Percentiles rank a stretch among this genome's conserved stretches.
phyloP scores from a whole-genome alignment of 1,140 invertebrate species.

The Scaptodrosophila lebanonensis region DNA sequence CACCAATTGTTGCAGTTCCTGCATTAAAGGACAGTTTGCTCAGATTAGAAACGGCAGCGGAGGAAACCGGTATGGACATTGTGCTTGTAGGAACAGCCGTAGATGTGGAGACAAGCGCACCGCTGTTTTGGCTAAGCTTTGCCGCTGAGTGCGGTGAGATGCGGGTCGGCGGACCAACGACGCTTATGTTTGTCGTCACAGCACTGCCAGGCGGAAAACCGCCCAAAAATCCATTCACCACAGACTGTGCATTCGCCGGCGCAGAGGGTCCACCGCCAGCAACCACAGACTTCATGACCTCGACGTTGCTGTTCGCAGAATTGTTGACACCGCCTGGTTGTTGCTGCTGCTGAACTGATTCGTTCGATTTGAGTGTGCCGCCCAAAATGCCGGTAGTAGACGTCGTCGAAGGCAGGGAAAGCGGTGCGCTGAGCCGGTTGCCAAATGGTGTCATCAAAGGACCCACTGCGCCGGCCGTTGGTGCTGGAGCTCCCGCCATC shows the following conservation, averaged over 20 bases:
- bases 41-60: conserved; percentile 1
- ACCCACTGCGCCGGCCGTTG: neutral
- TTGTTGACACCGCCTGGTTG: conserved; percentile 48
- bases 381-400: neutral
- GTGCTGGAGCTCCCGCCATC: conserved; percentile 5
- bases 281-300: no score
- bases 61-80: conserved; percentile 26
- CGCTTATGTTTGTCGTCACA: conserved; percentile 13
- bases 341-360: conserved; percentile 21
- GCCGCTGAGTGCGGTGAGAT: conserved; percentile 33
- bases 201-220: conserved; percentile 30
- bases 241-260: conserved; percentile 4
- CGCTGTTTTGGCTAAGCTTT: conserved; percentile 24
- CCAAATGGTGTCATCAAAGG: no score
- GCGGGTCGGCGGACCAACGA: conserved; percentile 22
- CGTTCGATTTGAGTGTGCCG: neutral
- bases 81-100: conserved; percentile 23
- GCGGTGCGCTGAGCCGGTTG: no score
- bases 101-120: conserved; percentile 2
- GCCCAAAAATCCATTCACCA: conserved; percentile 49
- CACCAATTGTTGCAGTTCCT: conserved; percentile 32
- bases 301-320: no score
- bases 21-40: conserved; percentile 30
- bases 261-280: no score
- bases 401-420: neutral